phyloP scores from a whole-genome alignment of 2,113 vertebrate species.

The Marmota monax region DNA sequence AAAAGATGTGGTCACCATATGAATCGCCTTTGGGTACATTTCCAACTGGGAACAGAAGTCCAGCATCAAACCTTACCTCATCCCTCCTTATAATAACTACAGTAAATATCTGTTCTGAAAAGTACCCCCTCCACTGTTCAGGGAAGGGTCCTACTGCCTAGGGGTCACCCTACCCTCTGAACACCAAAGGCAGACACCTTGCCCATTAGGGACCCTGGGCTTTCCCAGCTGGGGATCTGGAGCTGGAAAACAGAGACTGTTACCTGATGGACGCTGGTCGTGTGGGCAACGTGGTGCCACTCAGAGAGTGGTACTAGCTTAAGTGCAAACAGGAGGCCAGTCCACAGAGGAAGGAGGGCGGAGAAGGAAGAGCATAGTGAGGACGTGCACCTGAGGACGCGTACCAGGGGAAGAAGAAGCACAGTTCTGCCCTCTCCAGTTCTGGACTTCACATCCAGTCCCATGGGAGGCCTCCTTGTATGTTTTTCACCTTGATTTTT shows the following conservation, averaged over 20 bases:
- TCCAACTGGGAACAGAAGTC: neutral
- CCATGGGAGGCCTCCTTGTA: fast-evolving
- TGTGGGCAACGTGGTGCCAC: fast-evolving
- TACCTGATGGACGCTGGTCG: too few species aligned
- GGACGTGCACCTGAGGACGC: too few species aligned
- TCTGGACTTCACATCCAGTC: neutral
- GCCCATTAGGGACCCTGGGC: neutral
- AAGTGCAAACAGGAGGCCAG: neutral
- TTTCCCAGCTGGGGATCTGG: neutral
- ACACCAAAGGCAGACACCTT: neutral
- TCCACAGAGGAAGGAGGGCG: fast-evolving
- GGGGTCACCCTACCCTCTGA: neutral
- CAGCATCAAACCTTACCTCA: too few species aligned
- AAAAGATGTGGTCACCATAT: neutral
- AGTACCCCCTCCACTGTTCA: neutral
- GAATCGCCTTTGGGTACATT: too few species aligned
- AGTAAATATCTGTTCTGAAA: neutral
- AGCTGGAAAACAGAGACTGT: neutral
- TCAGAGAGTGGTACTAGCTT: neutral
- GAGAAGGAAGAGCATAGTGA: fast-evolving
- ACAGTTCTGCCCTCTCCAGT: neutral
- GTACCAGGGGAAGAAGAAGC: neutral
- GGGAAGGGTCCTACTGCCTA: neutral
- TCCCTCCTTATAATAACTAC: neutral
- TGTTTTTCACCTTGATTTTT: neutral